A percentile compares a stretch with the other conserved stretches of the same genome.
These are phyloP conservation scores for Enteromius treurensis DNA, from an alignment of 2,797 vertebrate genomes.

Conservation along the genomic window DNA sequence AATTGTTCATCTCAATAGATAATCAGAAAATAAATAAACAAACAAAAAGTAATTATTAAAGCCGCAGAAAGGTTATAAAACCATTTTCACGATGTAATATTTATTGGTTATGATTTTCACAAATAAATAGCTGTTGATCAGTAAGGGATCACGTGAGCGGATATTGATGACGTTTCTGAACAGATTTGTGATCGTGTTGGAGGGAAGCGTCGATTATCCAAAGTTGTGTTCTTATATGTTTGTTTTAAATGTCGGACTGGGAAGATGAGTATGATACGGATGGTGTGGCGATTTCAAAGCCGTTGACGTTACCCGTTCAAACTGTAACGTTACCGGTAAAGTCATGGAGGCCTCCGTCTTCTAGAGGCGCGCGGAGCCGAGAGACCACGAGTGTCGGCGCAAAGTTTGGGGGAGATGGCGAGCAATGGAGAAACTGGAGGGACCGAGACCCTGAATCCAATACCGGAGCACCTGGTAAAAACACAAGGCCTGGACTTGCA, in stretches of 20 bases:
- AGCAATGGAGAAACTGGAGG: slow-evolving; percentile 30
- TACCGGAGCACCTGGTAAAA: background rate
- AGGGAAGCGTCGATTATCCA: background rate
- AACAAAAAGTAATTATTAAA: background rate
- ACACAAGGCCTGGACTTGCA: background rate
- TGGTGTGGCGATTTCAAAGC: slow-evolving; percentile 45
- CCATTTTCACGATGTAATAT: background rate
- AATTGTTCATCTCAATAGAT: background rate
- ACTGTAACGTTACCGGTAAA: background rate
- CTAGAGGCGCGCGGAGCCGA: background rate
- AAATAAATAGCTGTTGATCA: background rate
- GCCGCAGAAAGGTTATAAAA: background rate
- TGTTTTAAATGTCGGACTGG: slow-evolving; percentile 78
- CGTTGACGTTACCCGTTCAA: background rate
- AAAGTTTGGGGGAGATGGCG: background rate
- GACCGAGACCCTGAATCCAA: background rate
- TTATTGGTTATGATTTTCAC: background rate
- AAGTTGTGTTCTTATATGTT: background rate
- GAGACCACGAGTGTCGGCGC: slow-evolving; percentile 44
- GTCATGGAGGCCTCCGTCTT: background rate
- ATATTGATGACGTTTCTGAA: slow-evolving; percentile 14
- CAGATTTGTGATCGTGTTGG: background rate
- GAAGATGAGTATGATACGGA: slow-evolving; percentile 70
- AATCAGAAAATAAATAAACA: background rate
- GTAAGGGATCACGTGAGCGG: slow-evolving; percentile 34